These are phyloP conservation scores for Myotis daubentonii DNA, from an alignment of 2,797 vertebrate genomes.

Conservation along the genomic window DNA sequence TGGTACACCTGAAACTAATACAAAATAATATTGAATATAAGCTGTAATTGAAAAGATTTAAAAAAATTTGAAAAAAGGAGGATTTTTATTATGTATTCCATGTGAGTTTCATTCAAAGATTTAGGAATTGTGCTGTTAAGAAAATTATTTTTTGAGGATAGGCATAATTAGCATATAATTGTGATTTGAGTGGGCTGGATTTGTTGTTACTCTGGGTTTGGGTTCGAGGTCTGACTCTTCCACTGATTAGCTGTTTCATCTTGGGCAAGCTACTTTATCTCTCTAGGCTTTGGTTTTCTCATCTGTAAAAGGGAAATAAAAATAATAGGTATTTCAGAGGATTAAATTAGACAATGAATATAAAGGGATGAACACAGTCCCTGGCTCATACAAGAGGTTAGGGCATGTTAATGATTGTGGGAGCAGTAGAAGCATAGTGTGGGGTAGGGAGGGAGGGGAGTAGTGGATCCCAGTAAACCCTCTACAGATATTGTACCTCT, in stretches of 20 bases:
- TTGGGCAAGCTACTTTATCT: not conserved
- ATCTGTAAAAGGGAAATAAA: constrained; percentile 9
- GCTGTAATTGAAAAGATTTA: not conserved
- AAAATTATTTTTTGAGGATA: not conserved
- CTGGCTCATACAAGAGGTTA: not conserved
- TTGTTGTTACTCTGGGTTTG: not conserved
- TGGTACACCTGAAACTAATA: not conserved
- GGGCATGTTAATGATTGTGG: not conserved
- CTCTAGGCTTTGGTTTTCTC: not conserved
- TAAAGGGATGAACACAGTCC: not conserved
- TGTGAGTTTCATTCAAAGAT: not conserved
- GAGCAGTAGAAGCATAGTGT: not conserved
- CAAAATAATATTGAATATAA: not conserved
- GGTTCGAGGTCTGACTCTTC: not conserved
- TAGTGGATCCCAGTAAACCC: not conserved
- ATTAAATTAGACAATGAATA: not conserved
- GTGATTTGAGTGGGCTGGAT: not conserved
- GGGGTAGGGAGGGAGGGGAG: not conserved
- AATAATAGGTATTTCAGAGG: not conserved
- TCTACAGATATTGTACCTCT: not conserved
- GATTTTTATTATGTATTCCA: not conserved
- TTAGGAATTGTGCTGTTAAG: not conserved
- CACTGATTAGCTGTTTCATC: not conserved
- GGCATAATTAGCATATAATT: not conserved
- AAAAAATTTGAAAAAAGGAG: not conserved